Base-by-base conservation (phyloP, 92 coral and sea anemone species). In the Diadumene lineata region DNA sequence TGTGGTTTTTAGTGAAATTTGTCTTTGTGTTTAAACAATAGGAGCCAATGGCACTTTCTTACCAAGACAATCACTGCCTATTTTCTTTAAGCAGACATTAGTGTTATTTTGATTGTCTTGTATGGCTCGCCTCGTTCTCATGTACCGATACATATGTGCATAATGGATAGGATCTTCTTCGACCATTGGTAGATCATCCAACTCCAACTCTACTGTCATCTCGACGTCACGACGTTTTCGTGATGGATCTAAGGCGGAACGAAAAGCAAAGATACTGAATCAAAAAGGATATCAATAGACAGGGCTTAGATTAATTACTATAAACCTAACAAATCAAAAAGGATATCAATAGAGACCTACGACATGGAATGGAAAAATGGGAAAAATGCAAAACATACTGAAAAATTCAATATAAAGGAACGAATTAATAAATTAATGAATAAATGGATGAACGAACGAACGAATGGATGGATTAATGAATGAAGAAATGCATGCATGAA, bases 181-280 rank as follows among this genome's bases (percentile, higher is more conserved):
- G 1, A 30, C 51, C 38, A 21, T 50, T 17, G 75, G 33, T 11
- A 56, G 53, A 55, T 68, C 57, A 25, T 30, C 53, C 56, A 43
- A 30, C 6, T 53, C 29, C 18, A 86, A 11, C n/a, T 86, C 91
- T 44, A 81, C 51, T 34, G 83, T 76, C n/a, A 83, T 64, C 33
- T 78, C 72, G 15, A 78, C 88, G 13, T 87, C 92, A 26, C 85
- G 74, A 17, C 85, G 69, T 34, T 50, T 74, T 24, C 83, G 60
- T 21, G 76, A 31, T 18, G 51, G 38, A 69, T 44, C 66, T 30
- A 1, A 31, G 26, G 69, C 64, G 22, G 68, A 11, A 62, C 7
- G 43, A 22, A 62, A 62, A 28, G n/a, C 11, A 58, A 58, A 31
- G 31, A 11, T 22, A 26, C n/a, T n/a, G n/a, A n/a, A n/a, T n/a